Percentiles rank a stretch among this genome's conserved stretches.
Conservation (phyloP, 2,797 vertebrate species). For the Mus spretus region DNA sequence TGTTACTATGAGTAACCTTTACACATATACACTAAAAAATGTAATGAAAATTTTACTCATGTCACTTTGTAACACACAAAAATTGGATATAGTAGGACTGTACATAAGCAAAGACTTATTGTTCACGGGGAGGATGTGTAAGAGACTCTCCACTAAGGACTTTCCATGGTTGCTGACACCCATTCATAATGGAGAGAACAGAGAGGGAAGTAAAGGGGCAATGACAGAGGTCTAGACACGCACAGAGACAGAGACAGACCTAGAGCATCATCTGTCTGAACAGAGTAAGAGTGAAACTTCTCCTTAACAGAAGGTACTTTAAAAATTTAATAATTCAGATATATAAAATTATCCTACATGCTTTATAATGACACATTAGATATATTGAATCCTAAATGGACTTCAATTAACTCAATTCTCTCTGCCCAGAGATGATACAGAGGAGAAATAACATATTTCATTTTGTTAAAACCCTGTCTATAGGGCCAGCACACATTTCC, state of each 20-base stretch:
- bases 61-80: not conserved
- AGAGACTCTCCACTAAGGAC: not conserved
- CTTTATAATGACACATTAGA: not conserved
- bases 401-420: not conserved
- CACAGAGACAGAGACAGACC: not conserved
- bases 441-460: not conserved
- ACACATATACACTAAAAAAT: not conserved
- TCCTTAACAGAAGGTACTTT: not conserved
- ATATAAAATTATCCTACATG: not conserved
- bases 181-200: not conserved
- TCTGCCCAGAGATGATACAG: not conserved
- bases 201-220: no score
- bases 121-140: not conserved
- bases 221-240: not conserved
- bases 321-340: not conserved
- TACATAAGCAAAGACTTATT: no score
- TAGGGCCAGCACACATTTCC: not conserved
- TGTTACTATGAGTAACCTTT: not conserved
- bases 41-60: not conserved
- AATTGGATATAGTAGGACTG: no score
- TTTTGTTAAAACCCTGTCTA: not conserved
- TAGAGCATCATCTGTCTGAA: not conserved
- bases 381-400: not conserved
- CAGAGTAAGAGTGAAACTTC: not conserved
- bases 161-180: not conserved